Evolutionary conservation across 1,140 invertebrate genomes (phyloP).

Genomic region (Mya arenaria): DNA sequence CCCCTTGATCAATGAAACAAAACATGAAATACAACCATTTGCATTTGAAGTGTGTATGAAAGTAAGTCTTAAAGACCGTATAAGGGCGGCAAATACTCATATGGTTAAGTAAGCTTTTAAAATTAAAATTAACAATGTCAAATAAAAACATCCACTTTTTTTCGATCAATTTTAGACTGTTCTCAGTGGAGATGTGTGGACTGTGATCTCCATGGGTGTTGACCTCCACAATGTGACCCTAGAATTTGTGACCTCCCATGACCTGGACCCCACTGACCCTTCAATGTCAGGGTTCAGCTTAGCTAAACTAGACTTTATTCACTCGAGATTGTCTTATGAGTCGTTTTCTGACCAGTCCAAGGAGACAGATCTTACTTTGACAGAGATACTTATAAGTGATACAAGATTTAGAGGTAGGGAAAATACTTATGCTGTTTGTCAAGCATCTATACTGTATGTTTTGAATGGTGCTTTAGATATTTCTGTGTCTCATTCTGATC

Average conservation of each 20-base stretch:
- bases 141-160: no score
- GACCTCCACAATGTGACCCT: conserved; percentile 94
- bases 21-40: no score
- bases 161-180: conserved; percentile 78
- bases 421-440: no score
- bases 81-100: no score
- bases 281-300: conserved; percentile 84
- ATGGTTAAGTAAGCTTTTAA: no score
- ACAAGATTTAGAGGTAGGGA: conserved; percentile 85
- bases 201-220: conserved; percentile 89
- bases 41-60: no score
- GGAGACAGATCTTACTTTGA: conserved; percentile 95
- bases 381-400: conserved; percentile 94
- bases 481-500: no score
- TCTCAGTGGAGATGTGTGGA: conserved; percentile 84
- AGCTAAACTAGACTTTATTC: conserved; percentile 95
- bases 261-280: conserved; percentile 60
- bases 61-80: no score
- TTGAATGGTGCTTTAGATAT: no score
- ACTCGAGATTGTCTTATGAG: conserved; percentile 92
- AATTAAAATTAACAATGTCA: no score
- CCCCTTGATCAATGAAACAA: no score
- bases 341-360: conserved; percentile 93
- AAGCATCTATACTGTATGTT: no score
- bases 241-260: conserved; percentile 83